Base-by-base conservation (phyloP, 1,140 invertebrate species). In the Atta texana region DNA sequence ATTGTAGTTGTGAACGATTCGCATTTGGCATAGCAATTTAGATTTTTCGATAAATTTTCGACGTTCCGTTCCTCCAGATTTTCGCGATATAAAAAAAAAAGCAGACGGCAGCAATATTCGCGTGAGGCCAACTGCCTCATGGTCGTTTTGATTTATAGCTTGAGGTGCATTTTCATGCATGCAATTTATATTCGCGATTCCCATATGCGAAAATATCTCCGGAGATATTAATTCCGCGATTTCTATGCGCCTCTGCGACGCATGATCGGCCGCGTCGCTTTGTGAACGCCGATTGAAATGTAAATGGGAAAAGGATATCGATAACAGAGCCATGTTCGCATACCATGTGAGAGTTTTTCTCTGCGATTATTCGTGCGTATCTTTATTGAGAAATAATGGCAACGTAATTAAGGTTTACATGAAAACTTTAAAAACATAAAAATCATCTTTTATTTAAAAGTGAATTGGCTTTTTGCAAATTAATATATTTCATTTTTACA, bases 201-300 rank as follows among this genome's bases (percentile, higher is more conserved):
- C 44, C 14, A 24, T 24, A 55, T n/a, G 80, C 69, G 55, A 84
- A 84, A 84, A 84, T 84, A 84, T 84, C 55, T 84, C 24, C 24
- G 55, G 55, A 74, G 69, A 84, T 74, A 84, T 84, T 84, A 84
- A 84, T 84, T 75, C 55, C 39, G 55, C 49, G 69, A 84, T 84
- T 74, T 84, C 80, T 75, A 75, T 75, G 71, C 69, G 57, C 71
- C 14, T 68, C 39, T 34, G 55, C 55, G 69, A 75, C 69, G 80
- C 69, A 57, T 28, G 69, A 84, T 84, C 69, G 55, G 57, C 12
- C 55, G 55, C 69, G 44, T 84, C 69, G 69, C 69, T 84, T 84
- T 84, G 69, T 84, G 39, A 49, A 49, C 69, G 55, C 44, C 69
- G 68, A 84, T 84, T 84, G 80, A 84, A 84, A 84, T 84, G 80